Evolutionary conservation across 1,140 invertebrate species (phyloP).

Genomic region (Acromyrmex echinatior): DNA sequence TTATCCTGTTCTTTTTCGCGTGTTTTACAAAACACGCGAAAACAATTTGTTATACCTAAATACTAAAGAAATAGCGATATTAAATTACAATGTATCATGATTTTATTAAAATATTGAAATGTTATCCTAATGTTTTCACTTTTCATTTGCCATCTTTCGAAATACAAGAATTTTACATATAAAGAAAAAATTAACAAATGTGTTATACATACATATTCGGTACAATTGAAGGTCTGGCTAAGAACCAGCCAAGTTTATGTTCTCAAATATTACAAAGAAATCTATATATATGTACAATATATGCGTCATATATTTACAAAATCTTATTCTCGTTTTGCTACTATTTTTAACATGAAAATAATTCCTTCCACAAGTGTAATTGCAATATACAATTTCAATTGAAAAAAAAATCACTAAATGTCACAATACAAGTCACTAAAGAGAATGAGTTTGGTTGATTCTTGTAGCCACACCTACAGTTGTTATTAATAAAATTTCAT

Average conservation of each 20-base stretch:
- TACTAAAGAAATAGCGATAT: not conserved
- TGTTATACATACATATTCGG: not conserved
- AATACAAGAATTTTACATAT: not conserved
- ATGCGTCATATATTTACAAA: not conserved
- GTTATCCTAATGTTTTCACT: not conserved
- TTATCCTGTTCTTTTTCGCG: not conserved
- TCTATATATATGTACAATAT: not conserved
- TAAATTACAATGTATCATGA: not conserved
- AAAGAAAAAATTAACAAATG: constrained; percentile 1
- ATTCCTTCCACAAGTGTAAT: not conserved
- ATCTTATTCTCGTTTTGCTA: not conserved
- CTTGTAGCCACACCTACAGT: not conserved
- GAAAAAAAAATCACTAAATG: not conserved
- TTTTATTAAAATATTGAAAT: constrained; percentile 2
- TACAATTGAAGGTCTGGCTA: not conserved
- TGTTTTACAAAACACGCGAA: not conserved
- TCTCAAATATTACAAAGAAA: not conserved
- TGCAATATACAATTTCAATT: not conserved
- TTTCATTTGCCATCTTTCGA: not conserved
- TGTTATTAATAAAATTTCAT: constrained; percentile 80
- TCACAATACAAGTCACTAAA: not conserved
- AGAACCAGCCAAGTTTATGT: constrained; percentile 15
- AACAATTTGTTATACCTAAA: constrained; percentile 2
- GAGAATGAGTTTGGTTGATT: constrained; percentile 22
- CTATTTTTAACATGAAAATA: not conserved